These are phyloP conservation scores for Sciurus carolinensis DNA, from an alignment of 2,797 vertebrate genomes.

Conservation along the genomic window DNA sequence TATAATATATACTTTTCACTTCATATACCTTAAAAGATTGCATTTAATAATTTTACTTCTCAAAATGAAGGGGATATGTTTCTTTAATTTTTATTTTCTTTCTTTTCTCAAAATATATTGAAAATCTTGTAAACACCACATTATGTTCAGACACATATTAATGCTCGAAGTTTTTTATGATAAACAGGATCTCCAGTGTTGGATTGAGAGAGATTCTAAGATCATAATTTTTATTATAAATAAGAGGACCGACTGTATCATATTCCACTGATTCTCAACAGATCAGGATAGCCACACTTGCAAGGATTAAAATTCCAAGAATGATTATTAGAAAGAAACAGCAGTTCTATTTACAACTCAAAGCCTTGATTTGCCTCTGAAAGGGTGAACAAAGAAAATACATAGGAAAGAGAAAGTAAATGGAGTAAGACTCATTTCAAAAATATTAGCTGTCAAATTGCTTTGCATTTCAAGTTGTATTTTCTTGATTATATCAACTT, in stretches of 20 bases:
- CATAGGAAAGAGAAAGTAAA: neutral
- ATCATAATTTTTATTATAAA: neutral
- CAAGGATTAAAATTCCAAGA: neutral
- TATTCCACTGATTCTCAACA: neutral
- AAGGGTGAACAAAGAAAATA: neutral
- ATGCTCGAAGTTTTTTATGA: neutral
- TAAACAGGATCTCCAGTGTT: neutral
- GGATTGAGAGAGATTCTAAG: neutral
- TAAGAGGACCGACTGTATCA: neutral
- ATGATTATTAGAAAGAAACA: conserved; percentile 8
- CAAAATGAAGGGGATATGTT: neutral
- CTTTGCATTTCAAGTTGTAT: neutral
- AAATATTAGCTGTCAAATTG: conserved; percentile 29
- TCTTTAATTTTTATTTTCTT: neutral
- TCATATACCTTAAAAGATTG: neutral
- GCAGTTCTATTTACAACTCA: neutral
- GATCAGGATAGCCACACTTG: neutral
- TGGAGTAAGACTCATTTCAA: neutral
- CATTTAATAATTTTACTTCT: neutral
- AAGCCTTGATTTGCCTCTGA: neutral
- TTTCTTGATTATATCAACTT: conserved; percentile 40
- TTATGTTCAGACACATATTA: neutral
- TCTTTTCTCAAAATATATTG: neutral
- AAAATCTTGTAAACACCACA: neutral
- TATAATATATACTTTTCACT: neutral